Base-by-base conservation (phyloP, 2,888 invertebrate species). In the Nomada ruficornis region DNA sequence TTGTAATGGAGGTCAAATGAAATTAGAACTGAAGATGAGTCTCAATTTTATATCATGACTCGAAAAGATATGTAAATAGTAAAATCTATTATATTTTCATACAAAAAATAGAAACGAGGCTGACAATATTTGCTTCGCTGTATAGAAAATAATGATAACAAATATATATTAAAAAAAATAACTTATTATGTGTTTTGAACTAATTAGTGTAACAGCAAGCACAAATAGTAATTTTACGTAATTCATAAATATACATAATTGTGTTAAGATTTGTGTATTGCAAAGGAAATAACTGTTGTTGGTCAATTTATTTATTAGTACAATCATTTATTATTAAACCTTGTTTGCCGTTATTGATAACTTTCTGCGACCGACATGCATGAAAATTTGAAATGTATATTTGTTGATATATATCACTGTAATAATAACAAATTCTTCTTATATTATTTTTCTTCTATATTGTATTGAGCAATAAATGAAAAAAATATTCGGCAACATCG, bases 1-100 rank as follows among this genome's bases (percentile, higher is more conserved):
- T 36, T 36, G 36, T 36, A 36, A 36, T 36, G 36, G 7, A 36
- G 36, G 36, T 36, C 26, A 50, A 9, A 20, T 50, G 13, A 64
- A 47, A 36, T 18, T 13, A 64, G 20, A 50, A 50, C 20, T 36
- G n/a, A 13, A 18, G 7, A 29, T 29, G 50, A 2, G 18, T n/a
- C 15, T 64, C 2, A 52, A 50, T 47, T 50, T 64, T 18, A 36
- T 64, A 50, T n/a, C n/a, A n/a, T 65, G 50, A 3, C 50, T 52
- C 13, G 29, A 65, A 65, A 65, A 15, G 7, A 20, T 44, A 52
- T 65, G 50, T 65, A 65, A n/a, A 65, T 64, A 47, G 23, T 23
- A 64, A 2, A 7, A 64, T 64, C 36, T 36, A 36, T 36, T 36
- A 36, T 65, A 65, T 50, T 52, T 65, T 50, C 50, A 29, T 65